These are phyloP conservation scores for Penelope pileata DNA, from an alignment of 2,113 vertebrate genomes.

Conservation along the genomic window DNA sequence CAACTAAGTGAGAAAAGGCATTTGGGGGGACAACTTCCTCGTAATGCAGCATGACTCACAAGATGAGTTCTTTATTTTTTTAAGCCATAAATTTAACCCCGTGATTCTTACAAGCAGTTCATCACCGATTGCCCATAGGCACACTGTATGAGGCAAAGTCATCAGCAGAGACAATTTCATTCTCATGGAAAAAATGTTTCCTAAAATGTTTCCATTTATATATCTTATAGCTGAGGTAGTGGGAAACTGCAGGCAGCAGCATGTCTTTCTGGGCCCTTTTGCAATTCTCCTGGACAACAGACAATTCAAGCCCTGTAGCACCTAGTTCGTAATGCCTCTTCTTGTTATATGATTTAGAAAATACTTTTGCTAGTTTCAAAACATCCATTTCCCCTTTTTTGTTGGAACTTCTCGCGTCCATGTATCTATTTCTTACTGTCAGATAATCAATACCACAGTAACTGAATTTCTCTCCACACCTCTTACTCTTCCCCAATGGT, in stretches of 20 bases:
- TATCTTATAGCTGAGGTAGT: background rate
- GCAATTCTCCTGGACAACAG: background rate
- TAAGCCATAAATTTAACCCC: background rate
- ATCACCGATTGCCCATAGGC: background rate
- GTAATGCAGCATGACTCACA: background rate
- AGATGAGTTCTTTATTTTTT: background rate
- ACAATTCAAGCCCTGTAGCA: background rate
- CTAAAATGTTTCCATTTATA: background rate
- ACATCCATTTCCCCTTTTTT: background rate
- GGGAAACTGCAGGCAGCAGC: background rate
- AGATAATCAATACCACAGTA: background rate
- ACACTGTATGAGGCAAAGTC: background rate
- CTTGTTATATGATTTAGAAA: background rate
- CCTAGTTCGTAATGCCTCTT: background rate
- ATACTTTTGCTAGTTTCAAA: background rate
- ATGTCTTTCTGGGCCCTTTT: background rate
- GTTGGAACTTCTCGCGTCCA: background rate
- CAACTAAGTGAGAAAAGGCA: background rate
- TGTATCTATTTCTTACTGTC: background rate
- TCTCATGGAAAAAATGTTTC: background rate
- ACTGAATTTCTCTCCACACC: background rate
- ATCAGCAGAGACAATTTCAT: fast-evolving
- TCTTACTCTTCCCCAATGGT: background rate
- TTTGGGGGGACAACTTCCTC: background rate
- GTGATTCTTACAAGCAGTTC: background rate